A percentile compares a stretch with the other conserved stretches of the same genome.
Conservation (phyloP, 1,140 invertebrate species). For the Apis cerana region DNA sequence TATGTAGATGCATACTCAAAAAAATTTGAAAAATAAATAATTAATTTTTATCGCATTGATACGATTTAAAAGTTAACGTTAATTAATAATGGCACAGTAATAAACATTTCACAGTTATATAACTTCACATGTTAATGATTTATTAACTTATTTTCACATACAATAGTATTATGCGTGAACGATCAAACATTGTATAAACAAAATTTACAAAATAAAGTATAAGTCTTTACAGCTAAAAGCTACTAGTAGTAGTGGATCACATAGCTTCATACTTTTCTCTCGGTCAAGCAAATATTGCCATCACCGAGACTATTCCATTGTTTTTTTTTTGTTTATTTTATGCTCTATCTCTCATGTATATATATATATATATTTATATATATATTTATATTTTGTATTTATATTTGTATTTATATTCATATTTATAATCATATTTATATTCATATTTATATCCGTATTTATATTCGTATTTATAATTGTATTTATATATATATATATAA, state of each 20-base stretch:
- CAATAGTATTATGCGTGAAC: slow-evolving; percentile 81
- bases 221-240: slow-evolving; percentile 82
- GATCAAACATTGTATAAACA: slow-evolving; percentile 82
- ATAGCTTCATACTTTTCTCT: slow-evolving; percentile 79
- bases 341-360: slow-evolving; percentile 70
- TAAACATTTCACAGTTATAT: slow-evolving; percentile 56
- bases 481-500: slow-evolving; percentile 69
- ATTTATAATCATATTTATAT: slow-evolving; percentile 67
- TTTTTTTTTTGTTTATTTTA: slow-evolving; percentile 72
- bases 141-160: slow-evolving; percentile 82
- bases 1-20: too few relatives aligned
- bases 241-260: slow-evolving; percentile 82
- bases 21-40: too few relatives aligned
- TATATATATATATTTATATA: slow-evolving; percentile 64
- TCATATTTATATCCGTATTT: slow-evolving; percentile 55
- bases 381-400: slow-evolving; percentile 68
- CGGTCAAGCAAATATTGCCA: slow-evolving; percentile 68
- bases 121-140: slow-evolving; percentile 82
- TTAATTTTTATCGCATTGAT: too few relatives aligned
- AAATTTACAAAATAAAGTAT: slow-evolving; percentile 83
- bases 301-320: slow-evolving; percentile 67
- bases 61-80: too few relatives aligned
- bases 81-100: not conserved
- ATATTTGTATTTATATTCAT: slow-evolving; percentile 65
- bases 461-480: slow-evolving; percentile 65